A percentile compares a stretch with the other conserved stretches of the same genome.
Conservation (phyloP, 2,113 vertebrate species). For the Seriola quinqueradiata region DNA sequence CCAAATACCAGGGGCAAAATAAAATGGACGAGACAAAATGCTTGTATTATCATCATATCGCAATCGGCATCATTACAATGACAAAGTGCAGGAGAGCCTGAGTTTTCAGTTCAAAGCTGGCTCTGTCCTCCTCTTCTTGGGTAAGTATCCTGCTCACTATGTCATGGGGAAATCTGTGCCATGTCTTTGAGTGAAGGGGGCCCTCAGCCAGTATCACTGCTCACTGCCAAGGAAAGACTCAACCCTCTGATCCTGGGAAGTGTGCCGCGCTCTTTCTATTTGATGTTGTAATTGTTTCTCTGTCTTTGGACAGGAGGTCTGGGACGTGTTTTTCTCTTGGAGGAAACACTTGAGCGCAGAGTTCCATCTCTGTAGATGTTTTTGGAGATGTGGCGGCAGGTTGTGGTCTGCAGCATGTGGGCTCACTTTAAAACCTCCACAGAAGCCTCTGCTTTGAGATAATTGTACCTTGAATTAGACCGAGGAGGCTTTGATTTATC, state of each 20-base stretch:
- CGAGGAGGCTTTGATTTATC: conserved; percentile 65
- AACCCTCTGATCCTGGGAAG: conserved; percentile 50
- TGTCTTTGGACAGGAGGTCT: conserved; percentile 48
- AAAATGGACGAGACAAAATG: background rate
- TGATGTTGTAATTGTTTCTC: conserved; percentile 69
- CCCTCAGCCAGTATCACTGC: conserved; percentile 50
- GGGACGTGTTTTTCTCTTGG: conserved; percentile 44
- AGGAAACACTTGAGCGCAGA: conserved; percentile 45
- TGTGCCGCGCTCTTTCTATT: conserved; percentile 48
- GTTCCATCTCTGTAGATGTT: conserved; percentile 65
- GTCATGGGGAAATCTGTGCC: conserved; percentile 63
- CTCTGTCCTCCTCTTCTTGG: conserved; percentile 38
- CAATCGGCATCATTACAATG: conserved; percentile 49
- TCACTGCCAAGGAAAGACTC: conserved; percentile 66
- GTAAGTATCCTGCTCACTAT: conserved; percentile 23
- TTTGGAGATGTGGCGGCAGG: conserved; percentile 71
- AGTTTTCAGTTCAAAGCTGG: conserved; percentile 17
- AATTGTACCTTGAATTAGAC: conserved; percentile 72
- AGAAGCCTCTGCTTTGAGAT: conserved; percentile 66
- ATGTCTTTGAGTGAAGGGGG: conserved; percentile 54
- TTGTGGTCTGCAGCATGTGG: conserved; percentile 76
- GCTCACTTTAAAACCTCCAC: conserved; percentile 70
- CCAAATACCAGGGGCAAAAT: background rate
- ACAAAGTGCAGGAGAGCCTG: conserved; percentile 49
- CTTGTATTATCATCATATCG: conserved; percentile 27